Evolutionary conservation across 2,113 vertebrate species (phyloP).

Genomic region (Hassar affinis): DNA sequence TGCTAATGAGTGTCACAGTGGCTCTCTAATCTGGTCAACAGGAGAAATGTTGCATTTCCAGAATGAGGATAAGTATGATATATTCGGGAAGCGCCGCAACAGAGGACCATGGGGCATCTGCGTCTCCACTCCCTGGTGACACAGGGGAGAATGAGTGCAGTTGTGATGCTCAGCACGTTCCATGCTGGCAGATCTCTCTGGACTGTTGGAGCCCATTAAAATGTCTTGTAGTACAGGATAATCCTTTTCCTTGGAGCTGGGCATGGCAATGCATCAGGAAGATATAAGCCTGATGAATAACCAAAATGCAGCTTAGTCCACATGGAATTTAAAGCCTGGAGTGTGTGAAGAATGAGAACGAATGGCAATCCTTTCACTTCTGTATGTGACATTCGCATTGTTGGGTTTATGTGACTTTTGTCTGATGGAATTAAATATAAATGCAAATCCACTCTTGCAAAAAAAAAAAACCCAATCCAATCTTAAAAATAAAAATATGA

Average conservation of each 20-base stretch:
- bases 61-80: conserved; percentile 44
- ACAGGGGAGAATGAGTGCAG: conserved; percentile 47
- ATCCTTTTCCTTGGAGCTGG: conserved; percentile 46
- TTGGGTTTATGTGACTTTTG: background rate
- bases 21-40: conserved; percentile 43
- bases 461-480: background rate
- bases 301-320: conserved; percentile 26
- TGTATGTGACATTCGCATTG: background rate
- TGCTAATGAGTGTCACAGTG: conserved; percentile 48
- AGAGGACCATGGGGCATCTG: conserved; percentile 41
- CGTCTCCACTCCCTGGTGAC: conserved; percentile 30
- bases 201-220: conserved; percentile 57
- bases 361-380: conserved; percentile 13
- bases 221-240: conserved; percentile 55
- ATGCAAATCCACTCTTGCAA: background rate
- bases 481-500: no score
- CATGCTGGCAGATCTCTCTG: conserved; percentile 49
- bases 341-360: conserved; percentile 32
- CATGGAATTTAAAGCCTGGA: conserved; percentile 21
- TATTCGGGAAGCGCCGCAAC: conserved; percentile 39
- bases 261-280: conserved; percentile 45
- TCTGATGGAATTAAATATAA: background rate
- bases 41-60: conserved; percentile 36
- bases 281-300: conserved; percentile 51
- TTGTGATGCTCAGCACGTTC: conserved; percentile 54